phyloP scores from a whole-genome alignment of 2,797 vertebrate species.

The Fistularia commersonii region DNA sequence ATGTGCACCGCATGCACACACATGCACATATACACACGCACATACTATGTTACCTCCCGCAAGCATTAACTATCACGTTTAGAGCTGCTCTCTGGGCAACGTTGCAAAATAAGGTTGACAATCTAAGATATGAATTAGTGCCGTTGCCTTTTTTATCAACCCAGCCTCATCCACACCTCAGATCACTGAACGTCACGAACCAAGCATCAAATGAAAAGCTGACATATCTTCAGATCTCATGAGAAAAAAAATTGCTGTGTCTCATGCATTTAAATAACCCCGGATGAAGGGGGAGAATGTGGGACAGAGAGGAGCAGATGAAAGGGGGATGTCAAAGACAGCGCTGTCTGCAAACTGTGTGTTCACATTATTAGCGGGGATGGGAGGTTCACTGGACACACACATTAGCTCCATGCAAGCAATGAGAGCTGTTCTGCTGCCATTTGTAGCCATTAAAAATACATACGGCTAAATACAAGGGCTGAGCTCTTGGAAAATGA shows the following conservation, averaged over 20 bases:
- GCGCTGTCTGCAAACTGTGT: neutral
- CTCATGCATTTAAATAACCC: constrained; percentile 1
- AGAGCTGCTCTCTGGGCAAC: too few species aligned
- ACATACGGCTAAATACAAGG: constrained; percentile 2
- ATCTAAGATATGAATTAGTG: too few species aligned
- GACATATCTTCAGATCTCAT: neutral
- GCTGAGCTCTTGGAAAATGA: neutral
- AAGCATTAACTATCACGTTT: too few species aligned
- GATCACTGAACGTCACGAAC: neutral
- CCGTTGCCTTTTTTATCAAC: too few species aligned
- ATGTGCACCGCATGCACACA: too few species aligned
- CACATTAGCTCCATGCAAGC: neutral
- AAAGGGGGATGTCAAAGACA: constrained; percentile 1
- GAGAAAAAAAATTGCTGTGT: neutral
- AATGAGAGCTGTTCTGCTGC: neutral
- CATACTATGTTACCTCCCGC: too few species aligned
- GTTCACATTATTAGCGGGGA: neutral
- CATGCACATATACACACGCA: too few species aligned
- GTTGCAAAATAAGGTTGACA: neutral
- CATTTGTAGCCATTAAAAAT: constrained; percentile 12
- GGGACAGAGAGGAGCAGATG: neutral
- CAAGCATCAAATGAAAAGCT: neutral
- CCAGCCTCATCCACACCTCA: too few species aligned
- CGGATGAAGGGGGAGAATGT: neutral
- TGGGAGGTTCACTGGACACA: constrained; percentile 3